phyloP scores from a whole-genome alignment of 2,888 invertebrate genomes.

The Cotesia congregata region DNA sequence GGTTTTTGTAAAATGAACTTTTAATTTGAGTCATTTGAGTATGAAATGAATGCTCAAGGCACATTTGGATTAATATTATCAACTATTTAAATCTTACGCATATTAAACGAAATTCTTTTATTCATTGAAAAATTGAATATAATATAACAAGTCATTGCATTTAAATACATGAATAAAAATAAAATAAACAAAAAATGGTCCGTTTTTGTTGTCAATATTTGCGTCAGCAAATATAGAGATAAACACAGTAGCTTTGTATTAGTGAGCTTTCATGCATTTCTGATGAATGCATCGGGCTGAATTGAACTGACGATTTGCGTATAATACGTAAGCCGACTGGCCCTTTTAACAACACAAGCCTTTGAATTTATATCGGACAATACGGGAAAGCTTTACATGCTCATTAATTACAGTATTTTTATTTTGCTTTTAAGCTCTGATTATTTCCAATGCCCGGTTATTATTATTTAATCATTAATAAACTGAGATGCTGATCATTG shows the following conservation, averaged over 20 bases:
- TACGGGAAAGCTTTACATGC: neutral
- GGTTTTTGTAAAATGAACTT: no score
- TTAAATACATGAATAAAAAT: no score
- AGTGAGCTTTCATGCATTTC: neutral
- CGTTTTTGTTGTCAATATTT: no score
- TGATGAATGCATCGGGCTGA: neutral
- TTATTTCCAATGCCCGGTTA: neutral
- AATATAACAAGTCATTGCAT: no score
- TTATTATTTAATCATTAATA: conserved; percentile 6
- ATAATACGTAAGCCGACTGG: conserved; percentile 21
- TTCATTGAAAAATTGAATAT: no score
- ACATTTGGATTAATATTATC: no score
- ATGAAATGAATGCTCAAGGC: no score
- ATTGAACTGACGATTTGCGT: conserved; percentile 15
- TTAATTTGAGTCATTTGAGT: no score
- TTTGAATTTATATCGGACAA: conserved; percentile 28
- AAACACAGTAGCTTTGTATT: neutral
- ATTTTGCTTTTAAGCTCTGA: neutral
- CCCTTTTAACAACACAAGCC: conserved; percentile 24
- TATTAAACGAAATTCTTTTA: no score
- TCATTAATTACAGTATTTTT: neutral
- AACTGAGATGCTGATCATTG: neutral
- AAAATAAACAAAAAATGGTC: no score
- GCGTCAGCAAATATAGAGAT: neutral
- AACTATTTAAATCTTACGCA: no score